These are phyloP conservation scores for Saccostrea echinata DNA, from an alignment of 1,140 invertebrate genomes.

Conservation along the genomic window DNA sequence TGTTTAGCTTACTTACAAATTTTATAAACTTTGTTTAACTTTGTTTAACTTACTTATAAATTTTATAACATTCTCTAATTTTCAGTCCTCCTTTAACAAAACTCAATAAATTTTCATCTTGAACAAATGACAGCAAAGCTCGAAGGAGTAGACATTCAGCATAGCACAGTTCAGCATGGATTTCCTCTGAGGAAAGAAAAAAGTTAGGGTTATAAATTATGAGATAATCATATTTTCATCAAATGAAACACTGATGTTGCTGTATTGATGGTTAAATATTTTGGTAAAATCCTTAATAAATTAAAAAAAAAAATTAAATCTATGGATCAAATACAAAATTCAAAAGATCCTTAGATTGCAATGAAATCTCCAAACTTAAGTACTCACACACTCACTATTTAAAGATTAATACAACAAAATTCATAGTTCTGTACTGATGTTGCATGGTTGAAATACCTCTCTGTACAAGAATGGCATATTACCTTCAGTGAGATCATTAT, in stretches of 20 bases:
- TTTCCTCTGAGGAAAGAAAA: slow-evolving; percentile 85
- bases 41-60: slow-evolving; percentile 89
- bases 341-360: too few species aligned
- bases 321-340: too few species aligned
- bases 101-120: slow-evolving; percentile 95
- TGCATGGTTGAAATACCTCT: too few species aligned
- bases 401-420: too few species aligned
- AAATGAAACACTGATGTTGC: background rate
- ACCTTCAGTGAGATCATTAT: slow-evolving; percentile 87
- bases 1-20: too few species aligned
- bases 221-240: background rate
- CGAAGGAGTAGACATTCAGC: slow-evolving; percentile 93
- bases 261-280: too few species aligned
- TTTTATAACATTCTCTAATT: slow-evolving; percentile 94
- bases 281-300: too few species aligned
- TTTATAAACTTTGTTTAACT: background rate
- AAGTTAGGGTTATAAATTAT: background rate
- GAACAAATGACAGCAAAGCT: slow-evolving; percentile 94
- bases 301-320: too few species aligned
- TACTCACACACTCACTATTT: too few species aligned
- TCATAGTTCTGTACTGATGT: too few species aligned
- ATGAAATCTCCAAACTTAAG: too few species aligned
- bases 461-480: slow-evolving; percentile 60
- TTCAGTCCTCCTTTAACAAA: slow-evolving; percentile 96
- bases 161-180: slow-evolving; percentile 97